A percentile compares a stretch with the other conserved stretches of the same genome.
Conservation (phyloP, 2,888 invertebrate species). For the Chironomus riparius region DNA sequence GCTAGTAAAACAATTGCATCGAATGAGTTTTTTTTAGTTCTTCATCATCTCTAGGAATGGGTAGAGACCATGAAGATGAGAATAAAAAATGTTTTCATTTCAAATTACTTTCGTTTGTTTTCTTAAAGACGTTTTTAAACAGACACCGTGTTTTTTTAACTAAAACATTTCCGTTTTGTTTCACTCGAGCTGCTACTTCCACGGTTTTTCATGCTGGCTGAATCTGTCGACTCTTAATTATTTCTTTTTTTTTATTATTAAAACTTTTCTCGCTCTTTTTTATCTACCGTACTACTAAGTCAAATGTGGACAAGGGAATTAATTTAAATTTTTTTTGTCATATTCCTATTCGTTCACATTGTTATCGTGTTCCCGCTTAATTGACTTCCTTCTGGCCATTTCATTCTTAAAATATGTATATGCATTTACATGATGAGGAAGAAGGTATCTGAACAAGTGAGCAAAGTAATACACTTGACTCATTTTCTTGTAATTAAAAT, state of each 20-base stretch:
- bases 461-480: too few species aligned
- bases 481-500: too few species aligned
- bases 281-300: too few species aligned
- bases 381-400: neutral
- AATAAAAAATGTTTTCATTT: neutral
- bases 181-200: neutral
- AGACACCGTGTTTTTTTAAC: slow-evolving; percentile 26
- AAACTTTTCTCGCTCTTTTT: too few species aligned
- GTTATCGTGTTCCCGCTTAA: neutral
- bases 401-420: neutral
- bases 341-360: neutral
- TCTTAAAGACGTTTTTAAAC: slow-evolving; percentile 18
- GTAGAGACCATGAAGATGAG: neutral
- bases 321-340: neutral
- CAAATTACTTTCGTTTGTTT: slow-evolving; percentile 12
- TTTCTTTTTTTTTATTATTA: neutral
- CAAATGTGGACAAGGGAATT: too few species aligned
- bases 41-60: too few species aligned
- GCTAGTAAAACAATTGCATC: too few species aligned
- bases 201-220: slow-evolving; percentile 24
- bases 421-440: too few species aligned
- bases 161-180: slow-evolving; percentile 27
- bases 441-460: too few species aligned
- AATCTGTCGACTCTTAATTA: slow-evolving; percentile 23
- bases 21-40: too few species aligned